Percentiles rank a stretch among this genome's conserved stretches.
phyloP scores from a whole-genome alignment of 2,888 invertebrate species.

The Lathronympha strigana region DNA sequence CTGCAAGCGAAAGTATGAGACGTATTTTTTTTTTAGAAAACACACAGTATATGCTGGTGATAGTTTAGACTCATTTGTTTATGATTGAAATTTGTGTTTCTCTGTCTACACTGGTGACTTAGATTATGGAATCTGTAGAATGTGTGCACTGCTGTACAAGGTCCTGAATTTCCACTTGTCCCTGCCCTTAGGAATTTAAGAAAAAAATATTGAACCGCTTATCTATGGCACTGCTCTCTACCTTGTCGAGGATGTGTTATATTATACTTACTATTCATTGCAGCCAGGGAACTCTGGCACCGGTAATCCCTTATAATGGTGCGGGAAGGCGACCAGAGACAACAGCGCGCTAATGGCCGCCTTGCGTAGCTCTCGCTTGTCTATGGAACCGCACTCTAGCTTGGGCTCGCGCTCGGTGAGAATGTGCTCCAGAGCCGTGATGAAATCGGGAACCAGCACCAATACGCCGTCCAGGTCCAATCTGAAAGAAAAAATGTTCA shows the following conservation, averaged over 20 bases:
- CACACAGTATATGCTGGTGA: no score
- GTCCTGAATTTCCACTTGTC: no score
- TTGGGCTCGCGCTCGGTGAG: constrained; percentile 93
- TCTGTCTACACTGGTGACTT: no score
- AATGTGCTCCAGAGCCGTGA: constrained; percentile 95
- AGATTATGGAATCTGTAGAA: no score
- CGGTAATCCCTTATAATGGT: constrained; percentile 93
- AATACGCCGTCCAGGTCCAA: constrained; percentile 97
- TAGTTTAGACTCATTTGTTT: no score
- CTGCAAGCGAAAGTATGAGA: constrained; percentile 50
- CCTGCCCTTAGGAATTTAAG: no score
- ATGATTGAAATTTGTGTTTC: no score
- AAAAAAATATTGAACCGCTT: no score
- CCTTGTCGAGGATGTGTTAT: no score
- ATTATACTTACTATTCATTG: constrained; percentile 73
- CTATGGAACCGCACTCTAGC: constrained; percentile 87
- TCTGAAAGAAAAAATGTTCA: constrained; percentile 63
- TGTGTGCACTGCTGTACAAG: no score
- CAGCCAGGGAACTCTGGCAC: constrained; percentile 88
- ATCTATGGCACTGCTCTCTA: no score
- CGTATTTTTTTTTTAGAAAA: no score
- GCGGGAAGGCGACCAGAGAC: constrained; percentile 95
- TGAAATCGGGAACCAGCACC: constrained; percentile 94
- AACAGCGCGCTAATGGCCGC: constrained; percentile 96
- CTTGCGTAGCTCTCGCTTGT: constrained; percentile 92